These are phyloP conservation scores for Apolygus lucorum DNA, from an alignment of 1,140 invertebrate species.

Conservation along the genomic window DNA sequence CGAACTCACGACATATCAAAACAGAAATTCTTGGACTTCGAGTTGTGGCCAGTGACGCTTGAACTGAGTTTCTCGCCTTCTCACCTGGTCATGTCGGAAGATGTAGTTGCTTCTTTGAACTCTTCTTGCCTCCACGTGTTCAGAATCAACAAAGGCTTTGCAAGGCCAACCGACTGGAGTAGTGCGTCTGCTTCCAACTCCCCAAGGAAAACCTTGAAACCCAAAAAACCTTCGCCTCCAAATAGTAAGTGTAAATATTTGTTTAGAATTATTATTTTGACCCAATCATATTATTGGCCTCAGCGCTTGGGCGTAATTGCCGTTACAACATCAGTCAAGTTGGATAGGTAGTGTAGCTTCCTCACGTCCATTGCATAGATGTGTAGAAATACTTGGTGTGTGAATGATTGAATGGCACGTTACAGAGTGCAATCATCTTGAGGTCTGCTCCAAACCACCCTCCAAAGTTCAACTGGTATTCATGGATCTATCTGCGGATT, in stretches of 20 bases:
- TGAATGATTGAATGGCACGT: no score
- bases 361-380: no score
- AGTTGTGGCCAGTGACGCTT: slow-evolving; percentile 43
- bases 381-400: no score
- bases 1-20: slow-evolving; percentile 54
- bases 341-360: no score
- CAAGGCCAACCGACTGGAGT: slow-evolving; percentile 26
- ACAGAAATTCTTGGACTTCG: slow-evolving; percentile 55
- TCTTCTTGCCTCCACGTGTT: slow-evolving; percentile 41
- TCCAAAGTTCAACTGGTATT: no score
- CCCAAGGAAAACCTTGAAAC: background rate
- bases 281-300: no score
- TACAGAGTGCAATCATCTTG: no score
- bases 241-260: background rate
- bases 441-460: no score
- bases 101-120: slow-evolving; percentile 49
- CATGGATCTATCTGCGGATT: no score
- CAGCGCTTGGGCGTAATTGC: no score
- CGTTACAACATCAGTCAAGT: no score
- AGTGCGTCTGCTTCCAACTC: background rate
- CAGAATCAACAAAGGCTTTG: slow-evolving; percentile 34
- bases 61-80: slow-evolving; percentile 46
- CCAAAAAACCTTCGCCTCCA: background rate
- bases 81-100: slow-evolving; percentile 47
- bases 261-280: no score